Percentiles rank a stretch among this genome's conserved stretches.
These are phyloP conservation scores for Hecatera dysodea DNA, from an alignment of 2,888 invertebrate genomes.

Conservation along the genomic window DNA sequence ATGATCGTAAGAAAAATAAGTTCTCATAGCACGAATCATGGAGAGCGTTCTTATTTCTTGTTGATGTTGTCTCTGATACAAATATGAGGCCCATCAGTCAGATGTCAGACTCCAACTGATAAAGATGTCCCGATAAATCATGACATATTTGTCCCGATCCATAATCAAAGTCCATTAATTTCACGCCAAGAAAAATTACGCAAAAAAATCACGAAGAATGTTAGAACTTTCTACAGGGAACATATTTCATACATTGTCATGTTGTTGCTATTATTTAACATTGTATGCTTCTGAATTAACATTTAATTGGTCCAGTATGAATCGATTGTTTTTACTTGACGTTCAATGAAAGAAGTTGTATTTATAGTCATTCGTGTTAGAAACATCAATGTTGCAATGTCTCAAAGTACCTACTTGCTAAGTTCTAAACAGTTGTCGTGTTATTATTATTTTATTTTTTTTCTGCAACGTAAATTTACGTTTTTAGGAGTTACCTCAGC, in stretches of 20 bases:
- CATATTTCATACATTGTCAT: conserved; percentile 10
- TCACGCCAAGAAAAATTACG: conserved; percentile 28
- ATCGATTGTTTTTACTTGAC: conserved; percentile 9
- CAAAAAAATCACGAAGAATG: conserved; percentile 32
- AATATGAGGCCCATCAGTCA: conserved; percentile 55
- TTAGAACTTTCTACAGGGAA: conserved; percentile 48
- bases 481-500: conserved; percentile 11
- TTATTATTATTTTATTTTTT: not conserved
- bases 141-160: conserved; percentile 61
- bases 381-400: not conserved
- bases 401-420: not conserved
- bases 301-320: conserved; percentile 45
- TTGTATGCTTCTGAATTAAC: conserved; percentile 35
- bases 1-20: conserved; percentile 47
- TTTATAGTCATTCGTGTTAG: not conserved
- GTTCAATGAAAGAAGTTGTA: not conserved
- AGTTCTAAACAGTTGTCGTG: not conserved
- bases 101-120: conserved; percentile 60
- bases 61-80: conserved; percentile 39
- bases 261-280: conserved; percentile 16
- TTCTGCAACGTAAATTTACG: conserved; percentile 1
- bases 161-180: conserved; percentile 51
- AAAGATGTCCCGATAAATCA: conserved; percentile 64
- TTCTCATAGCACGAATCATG: conserved; percentile 61
- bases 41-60: conserved; percentile 40